Percentiles rank a stretch among this genome's conserved stretches.
phyloP scores from a whole-genome alignment of 2,797 vertebrate species.

The Huso huso region DNA sequence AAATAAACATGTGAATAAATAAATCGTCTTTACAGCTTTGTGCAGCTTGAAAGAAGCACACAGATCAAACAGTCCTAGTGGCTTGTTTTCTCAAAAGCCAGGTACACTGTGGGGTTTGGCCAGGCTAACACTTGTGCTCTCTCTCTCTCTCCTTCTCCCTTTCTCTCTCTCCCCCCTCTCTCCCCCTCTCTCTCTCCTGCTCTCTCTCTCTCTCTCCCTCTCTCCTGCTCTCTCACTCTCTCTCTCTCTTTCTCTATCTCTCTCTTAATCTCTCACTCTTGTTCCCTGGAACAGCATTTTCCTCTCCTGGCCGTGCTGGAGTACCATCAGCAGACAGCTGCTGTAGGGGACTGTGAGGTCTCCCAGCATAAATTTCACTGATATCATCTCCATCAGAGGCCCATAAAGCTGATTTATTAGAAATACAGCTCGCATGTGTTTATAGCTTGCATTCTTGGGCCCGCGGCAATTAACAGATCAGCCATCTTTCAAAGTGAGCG shows the following conservation, averaged over 20 bases:
- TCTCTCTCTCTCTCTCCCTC: conserved; percentile 29
- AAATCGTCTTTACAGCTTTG: too few species aligned
- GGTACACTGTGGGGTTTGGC: too few species aligned
- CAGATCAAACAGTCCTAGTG: too few species aligned
- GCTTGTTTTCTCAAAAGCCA: too few species aligned
- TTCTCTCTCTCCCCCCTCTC: conserved; percentile 30
- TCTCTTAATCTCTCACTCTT: conserved; percentile 46
- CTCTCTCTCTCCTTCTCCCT: conserved; percentile 26
- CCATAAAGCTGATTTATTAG: conserved; percentile 99
- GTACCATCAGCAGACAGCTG: conserved; percentile 73
- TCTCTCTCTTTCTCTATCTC: background rate
- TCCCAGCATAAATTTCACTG: conserved; percentile 84
- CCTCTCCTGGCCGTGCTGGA: conserved; percentile 19
- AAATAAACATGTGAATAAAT: too few species aligned
- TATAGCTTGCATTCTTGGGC: conserved; percentile 91
- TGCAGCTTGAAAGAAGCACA: too few species aligned
- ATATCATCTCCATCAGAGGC: conserved; percentile 95
- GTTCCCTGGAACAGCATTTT: conserved; percentile 35
- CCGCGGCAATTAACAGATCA: conserved; percentile 76
- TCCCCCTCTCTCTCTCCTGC: conserved; percentile 19
- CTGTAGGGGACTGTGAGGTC: conserved; percentile 70
- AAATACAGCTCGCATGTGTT: conserved; percentile 93
- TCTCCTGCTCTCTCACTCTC: conserved; percentile 45
- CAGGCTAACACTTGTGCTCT: background rate
- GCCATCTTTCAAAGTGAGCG: conserved; percentile 85